Evolutionary conservation across 2,888 invertebrate genomes (phyloP).

Genomic region (Auanema freiburgensis): DNA sequence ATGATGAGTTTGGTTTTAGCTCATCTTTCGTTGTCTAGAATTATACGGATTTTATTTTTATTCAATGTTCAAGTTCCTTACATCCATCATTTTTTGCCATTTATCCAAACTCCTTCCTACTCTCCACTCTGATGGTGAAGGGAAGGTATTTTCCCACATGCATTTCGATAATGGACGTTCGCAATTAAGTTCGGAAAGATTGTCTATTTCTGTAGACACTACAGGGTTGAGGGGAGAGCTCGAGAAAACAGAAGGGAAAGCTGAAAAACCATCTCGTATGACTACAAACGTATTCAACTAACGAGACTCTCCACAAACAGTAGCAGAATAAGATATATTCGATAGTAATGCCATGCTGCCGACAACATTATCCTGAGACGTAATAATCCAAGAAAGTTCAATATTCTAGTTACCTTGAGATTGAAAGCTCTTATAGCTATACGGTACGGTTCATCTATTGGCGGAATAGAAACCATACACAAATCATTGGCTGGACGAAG

Average conservation of each 20-base stretch:
- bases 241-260: conserved; percentile 34
- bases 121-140: conserved; percentile 44
- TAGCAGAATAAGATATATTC: conserved; percentile 53
- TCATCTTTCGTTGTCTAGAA: not conserved
- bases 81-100: conserved; percentile 47
- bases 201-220: conserved; percentile 25
- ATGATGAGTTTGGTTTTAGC: conserved; percentile 49
- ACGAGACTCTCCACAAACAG: conserved; percentile 52
- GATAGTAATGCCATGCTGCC: conserved; percentile 57
- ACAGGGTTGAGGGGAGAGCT: conserved; percentile 29
- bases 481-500: conserved; percentile 31
- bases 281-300: conserved; percentile 11
- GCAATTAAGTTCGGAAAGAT: conserved; percentile 46
- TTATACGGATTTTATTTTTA: not conserved
- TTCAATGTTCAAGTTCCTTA: not conserved
- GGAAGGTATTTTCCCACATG: conserved; percentile 38
- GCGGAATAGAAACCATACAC: conserved; percentile 45
- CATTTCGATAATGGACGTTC: conserved; percentile 29
- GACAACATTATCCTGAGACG: conserved; percentile 35
- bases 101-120: conserved; percentile 45
- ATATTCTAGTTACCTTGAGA: conserved; percentile 28
- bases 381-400: not conserved
- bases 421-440: conserved; percentile 57
- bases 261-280: conserved; percentile 21
- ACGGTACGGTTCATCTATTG: conserved; percentile 56